phyloP scores from a whole-genome alignment of 2,888 invertebrate species.

The Acronicta alni region DNA sequence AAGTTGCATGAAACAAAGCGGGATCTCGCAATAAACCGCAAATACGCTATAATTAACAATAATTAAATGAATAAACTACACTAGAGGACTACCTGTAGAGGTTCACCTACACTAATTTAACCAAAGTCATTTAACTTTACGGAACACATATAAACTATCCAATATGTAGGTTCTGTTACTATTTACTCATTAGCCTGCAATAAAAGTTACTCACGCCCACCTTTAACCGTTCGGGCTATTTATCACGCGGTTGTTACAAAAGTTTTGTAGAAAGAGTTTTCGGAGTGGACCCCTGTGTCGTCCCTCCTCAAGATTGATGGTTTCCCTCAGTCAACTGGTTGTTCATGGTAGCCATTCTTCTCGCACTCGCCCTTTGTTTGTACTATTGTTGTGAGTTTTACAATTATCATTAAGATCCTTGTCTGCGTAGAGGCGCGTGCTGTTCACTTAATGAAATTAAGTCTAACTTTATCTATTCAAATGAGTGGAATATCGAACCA shows the following conservation, averaged over 20 bases:
- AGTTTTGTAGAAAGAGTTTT: conserved; percentile 81
- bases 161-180: conserved; percentile 51
- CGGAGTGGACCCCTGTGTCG: conserved; percentile 81
- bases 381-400: conserved; percentile 69
- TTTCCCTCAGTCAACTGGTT: conserved; percentile 72
- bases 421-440: conserved; percentile 50
- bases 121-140: conserved; percentile 52
- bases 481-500: conserved; percentile 5
- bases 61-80: conserved; percentile 57
- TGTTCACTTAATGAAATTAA: conserved; percentile 60
- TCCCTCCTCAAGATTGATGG: conserved; percentile 82
- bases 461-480: conserved; percentile 29
- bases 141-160: conserved; percentile 23
- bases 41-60: conserved; percentile 9
- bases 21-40: neutral
- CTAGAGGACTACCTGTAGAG: too few relatives aligned
- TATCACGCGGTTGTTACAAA: conserved; percentile 82
- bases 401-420: conserved; percentile 69
- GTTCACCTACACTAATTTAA: conserved; percentile 41
- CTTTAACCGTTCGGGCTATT: conserved; percentile 75
- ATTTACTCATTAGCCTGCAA: conserved; percentile 65
- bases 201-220: conserved; percentile 68
- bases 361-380: conserved; percentile 69
- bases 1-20: neutral
- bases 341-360: conserved; percentile 67